Evolutionary conservation across 2,888 invertebrate species (phyloP).

Genomic region (Scrobipalpa atriplicella): DNA sequence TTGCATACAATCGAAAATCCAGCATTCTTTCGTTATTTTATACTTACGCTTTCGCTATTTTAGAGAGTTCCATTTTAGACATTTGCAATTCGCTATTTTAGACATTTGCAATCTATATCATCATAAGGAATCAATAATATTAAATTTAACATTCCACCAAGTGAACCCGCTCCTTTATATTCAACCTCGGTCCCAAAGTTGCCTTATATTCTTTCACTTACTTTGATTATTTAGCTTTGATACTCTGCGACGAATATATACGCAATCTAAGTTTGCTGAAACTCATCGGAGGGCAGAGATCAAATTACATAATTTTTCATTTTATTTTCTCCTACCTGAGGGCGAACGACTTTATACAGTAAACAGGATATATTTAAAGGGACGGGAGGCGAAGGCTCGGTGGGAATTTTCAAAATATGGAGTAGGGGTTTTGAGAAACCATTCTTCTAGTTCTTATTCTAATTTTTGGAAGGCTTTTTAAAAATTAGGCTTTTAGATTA

Average conservation of each 20-base stretch:
- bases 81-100: too few species aligned
- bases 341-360: constrained; percentile 61
- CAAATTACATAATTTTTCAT: constrained; percentile 68
- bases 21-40: too few species aligned
- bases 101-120: too few species aligned
- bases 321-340: constrained; percentile 61
- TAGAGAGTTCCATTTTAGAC: too few species aligned
- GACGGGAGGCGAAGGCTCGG: constrained; percentile 25
- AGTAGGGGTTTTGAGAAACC: not conserved
- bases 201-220: constrained; percentile 71
- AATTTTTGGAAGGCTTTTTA: too few species aligned
- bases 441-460: not conserved
- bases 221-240: constrained; percentile 79
- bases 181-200: constrained; percentile 58
- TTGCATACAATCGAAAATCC: too few species aligned
- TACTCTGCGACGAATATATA: constrained; percentile 73
- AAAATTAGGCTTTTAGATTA: too few species aligned
- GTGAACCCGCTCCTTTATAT: constrained; percentile 42
- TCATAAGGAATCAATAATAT: not conserved
- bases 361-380: constrained; percentile 46
- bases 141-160: not conserved
- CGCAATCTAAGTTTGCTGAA: constrained; percentile 79
- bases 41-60: too few species aligned
- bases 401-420: constrained; percentile 21
- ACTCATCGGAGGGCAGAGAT: constrained; percentile 70